Conservation (phyloP, 1,140 invertebrate species). For the Hyphantria cunea region DNA sequence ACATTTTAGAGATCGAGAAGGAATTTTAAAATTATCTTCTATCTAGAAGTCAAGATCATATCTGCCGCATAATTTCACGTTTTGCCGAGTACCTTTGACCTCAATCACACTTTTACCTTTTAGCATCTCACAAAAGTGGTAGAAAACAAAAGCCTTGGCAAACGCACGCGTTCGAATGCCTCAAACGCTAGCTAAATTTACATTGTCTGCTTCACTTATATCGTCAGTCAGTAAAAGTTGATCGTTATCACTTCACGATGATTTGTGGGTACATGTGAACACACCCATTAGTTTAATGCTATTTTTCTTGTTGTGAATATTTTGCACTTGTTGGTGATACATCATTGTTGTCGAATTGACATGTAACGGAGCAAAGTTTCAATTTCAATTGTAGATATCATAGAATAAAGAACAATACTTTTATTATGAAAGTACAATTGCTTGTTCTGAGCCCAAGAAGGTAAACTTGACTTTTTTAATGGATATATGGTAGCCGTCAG, state of each 20-base stretch:
- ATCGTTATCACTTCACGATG: slow-evolving; percentile 17
- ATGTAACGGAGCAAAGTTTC: no score
- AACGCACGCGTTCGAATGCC: background rate
- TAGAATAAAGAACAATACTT: no score
- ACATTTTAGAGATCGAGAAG: no score
- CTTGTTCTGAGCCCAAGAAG: no score
- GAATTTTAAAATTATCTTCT: no score
- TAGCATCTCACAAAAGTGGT: background rate
- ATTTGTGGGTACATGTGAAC: slow-evolving; percentile 14
- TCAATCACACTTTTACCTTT: slow-evolving; percentile 1
- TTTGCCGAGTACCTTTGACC: background rate
- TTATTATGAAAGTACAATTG: no score
- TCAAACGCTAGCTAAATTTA: slow-evolving; percentile 4
- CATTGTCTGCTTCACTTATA: slow-evolving; percentile 9
- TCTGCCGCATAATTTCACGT: background rate
- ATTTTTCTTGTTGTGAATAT: slow-evolving; percentile 3
- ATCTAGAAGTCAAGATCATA: background rate
- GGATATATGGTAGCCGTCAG: no score
- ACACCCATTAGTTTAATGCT: slow-evolving; percentile 20
- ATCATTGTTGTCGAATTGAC: slow-evolving; percentile 1
- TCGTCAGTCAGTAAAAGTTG: slow-evolving; percentile 24
- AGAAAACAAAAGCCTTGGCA: background rate
- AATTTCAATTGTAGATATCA: no score
- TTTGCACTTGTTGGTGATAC: background rate
- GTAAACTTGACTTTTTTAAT: no score